A percentile compares a stretch with the other conserved stretches of the same genome.
Conservation (phyloP, 2,888 invertebrate genomes). For the Sinotaia quadrata region DNA sequence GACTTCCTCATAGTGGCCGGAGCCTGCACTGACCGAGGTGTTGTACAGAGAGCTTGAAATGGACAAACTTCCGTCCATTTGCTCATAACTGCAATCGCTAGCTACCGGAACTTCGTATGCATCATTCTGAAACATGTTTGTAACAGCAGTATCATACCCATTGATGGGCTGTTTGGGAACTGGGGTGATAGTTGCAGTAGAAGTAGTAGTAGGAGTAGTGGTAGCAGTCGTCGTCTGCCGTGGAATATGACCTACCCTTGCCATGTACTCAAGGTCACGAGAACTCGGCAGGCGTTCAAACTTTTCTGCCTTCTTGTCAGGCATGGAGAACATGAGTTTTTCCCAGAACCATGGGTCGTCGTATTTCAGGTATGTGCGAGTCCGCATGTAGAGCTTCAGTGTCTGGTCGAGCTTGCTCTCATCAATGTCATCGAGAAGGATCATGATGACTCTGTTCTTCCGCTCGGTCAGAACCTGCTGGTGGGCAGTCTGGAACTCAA, state of each 20-base stretch:
- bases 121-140: conserved; percentile 20
- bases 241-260: conserved; percentile 12
- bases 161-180: too few species aligned
- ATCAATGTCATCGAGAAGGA: conserved; percentile 86
- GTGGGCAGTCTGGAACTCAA: conserved; percentile 90
- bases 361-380: conserved; percentile 87
- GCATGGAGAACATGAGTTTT: conserved; percentile 87
- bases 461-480: conserved; percentile 84
- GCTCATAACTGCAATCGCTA: conserved; percentile 25
- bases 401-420: conserved; percentile 88
- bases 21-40: conserved; percentile 25
- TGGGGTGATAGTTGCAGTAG: background rate
- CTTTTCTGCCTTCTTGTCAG: conserved; percentile 65
- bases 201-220: conserved; percentile 2
- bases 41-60: conserved; percentile 35
- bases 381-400: conserved; percentile 87
- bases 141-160: background rate
- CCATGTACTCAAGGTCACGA: conserved; percentile 28
- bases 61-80: conserved; percentile 25
- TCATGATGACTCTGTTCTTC: conserved; percentile 84
- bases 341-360: conserved; percentile 96
- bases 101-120: conserved; percentile 41
- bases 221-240: background rate
- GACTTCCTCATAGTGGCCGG: conserved; percentile 44
- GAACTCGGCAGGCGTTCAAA: conserved; percentile 25